A percentile compares a stretch with the other conserved stretches of the same genome.
Evolutionary conservation across 2,888 invertebrate species (phyloP).

Genomic region (Coremacera marginata): DNA sequence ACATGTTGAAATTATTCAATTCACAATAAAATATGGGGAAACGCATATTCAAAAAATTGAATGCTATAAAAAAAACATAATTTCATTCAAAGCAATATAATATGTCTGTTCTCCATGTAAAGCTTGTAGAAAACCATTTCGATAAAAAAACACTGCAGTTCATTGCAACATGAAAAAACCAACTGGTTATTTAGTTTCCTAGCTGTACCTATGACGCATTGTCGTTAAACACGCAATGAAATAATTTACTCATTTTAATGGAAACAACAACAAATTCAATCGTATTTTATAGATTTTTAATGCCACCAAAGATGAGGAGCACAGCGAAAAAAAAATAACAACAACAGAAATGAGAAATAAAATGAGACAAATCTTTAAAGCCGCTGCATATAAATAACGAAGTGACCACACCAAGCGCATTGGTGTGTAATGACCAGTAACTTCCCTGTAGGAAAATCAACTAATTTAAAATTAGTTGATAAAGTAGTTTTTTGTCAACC

Average conservation of each 20-base stretch:
- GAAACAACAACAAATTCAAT: conserved; percentile 1
- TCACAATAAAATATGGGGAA: no score
- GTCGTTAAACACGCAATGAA: conserved; percentile 8
- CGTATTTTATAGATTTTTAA: conserved; percentile 27
- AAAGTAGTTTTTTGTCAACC: no score
- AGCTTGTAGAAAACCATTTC: no score
- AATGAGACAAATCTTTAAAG: not conserved
- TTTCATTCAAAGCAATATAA: no score
- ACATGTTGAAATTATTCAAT: no score
- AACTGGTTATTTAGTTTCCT: not conserved
- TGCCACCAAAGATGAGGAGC: conserved; percentile 21
- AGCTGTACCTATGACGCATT: not conserved
- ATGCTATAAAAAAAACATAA: no score
- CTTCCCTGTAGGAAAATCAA: no score
- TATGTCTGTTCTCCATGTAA: no score
- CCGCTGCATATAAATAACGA: conserved; percentile 9
- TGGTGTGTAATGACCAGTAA: not conserved
- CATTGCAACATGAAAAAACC: not conserved
- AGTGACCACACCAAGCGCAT: conserved; percentile 3
- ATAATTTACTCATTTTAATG: conserved; percentile 12
- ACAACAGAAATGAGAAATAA: not conserved
- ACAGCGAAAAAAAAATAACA: not conserved
- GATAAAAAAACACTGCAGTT: not conserved
- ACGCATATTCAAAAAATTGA: no score
- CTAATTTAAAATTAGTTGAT: no score